These are phyloP conservation scores for Urosaurus nigricauda DNA, from an alignment of 2,797 vertebrate species.

Conservation along the genomic window DNA sequence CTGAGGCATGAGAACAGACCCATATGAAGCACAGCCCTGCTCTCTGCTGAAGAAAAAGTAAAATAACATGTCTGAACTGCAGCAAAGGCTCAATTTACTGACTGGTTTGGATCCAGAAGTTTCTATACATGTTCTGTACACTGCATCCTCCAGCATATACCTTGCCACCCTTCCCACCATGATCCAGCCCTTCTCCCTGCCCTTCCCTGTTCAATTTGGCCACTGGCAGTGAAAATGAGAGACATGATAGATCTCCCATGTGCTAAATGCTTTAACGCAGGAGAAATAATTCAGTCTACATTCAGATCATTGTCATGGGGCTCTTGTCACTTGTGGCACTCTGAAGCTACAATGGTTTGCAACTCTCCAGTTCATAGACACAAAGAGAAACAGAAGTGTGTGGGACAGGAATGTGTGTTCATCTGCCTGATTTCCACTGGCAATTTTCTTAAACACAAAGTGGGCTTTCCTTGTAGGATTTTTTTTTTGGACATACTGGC, in stretches of 20 bases:
- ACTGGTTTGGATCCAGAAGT: slow-evolving; percentile 27
- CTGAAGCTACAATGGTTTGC: neutral
- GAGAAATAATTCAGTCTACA: neutral
- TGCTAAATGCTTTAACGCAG: neutral
- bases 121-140: slow-evolving; percentile 22
- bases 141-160: slow-evolving; percentile 5
- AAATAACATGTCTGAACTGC: neutral
- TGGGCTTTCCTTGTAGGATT: neutral
- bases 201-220: neutral
- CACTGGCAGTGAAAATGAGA: neutral
- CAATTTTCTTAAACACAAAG: neutral
- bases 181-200: too few species aligned
- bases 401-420: too few species aligned
- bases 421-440: neutral
- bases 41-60: neutral
- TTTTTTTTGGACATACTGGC: neutral
- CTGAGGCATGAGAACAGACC: neutral
- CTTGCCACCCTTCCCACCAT: neutral
- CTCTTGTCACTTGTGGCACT: neutral
- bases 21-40: neutral
- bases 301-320: neutral
- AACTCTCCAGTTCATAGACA: neutral
- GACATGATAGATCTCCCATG: neutral
- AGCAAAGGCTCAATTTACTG: slow-evolving; percentile 41
- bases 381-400: neutral